Evolutionary conservation across 2,888 invertebrate genomes (phyloP).

Genomic region (Mellilla xanthometata): DNA sequence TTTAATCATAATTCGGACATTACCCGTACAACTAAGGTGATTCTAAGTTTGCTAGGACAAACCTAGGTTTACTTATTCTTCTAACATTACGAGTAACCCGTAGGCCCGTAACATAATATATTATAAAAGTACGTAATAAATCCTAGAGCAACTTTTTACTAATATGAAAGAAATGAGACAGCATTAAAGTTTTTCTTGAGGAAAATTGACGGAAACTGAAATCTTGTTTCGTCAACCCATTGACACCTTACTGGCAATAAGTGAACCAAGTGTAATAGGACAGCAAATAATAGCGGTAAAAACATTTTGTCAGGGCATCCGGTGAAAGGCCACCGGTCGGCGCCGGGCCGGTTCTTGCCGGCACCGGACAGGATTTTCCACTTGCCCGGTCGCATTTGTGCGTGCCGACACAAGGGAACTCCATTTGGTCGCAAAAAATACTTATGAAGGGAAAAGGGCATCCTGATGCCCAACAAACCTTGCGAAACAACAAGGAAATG

Average conservation of each 20-base stretch:
- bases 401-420: slow-evolving; percentile 65
- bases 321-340: slow-evolving; percentile 28
- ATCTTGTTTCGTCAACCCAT: background rate
- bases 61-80: too few relatives aligned
- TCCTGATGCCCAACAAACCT: slow-evolving; percentile 35
- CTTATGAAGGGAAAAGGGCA: slow-evolving; percentile 49
- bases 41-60: too few relatives aligned
- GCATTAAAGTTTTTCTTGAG: too few relatives aligned
- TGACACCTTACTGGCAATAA: slow-evolving; percentile 5
- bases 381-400: slow-evolving; percentile 59
- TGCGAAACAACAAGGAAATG: slow-evolving; percentile 17
- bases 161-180: too few relatives aligned
- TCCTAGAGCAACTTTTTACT: too few relatives aligned
- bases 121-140: too few relatives aligned
- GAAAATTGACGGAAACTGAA: too few relatives aligned
- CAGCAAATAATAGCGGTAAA: slow-evolving; percentile 47
- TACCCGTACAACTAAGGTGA: too few relatives aligned
- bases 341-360: slow-evolving; percentile 47
- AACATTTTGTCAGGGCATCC: slow-evolving; percentile 53
- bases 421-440: slow-evolving; percentile 71
- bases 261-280: slow-evolving; percentile 36
- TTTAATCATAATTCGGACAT: too few relatives aligned
- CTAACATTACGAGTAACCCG: too few relatives aligned
- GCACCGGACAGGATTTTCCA: slow-evolving; percentile 61
- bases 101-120: too few relatives aligned